Evolutionary conservation across 2,888 invertebrate genomes (phyloP), one percentile per base, ranked within the genome.

Genomic region (Sclerodermus sp.): DNA sequence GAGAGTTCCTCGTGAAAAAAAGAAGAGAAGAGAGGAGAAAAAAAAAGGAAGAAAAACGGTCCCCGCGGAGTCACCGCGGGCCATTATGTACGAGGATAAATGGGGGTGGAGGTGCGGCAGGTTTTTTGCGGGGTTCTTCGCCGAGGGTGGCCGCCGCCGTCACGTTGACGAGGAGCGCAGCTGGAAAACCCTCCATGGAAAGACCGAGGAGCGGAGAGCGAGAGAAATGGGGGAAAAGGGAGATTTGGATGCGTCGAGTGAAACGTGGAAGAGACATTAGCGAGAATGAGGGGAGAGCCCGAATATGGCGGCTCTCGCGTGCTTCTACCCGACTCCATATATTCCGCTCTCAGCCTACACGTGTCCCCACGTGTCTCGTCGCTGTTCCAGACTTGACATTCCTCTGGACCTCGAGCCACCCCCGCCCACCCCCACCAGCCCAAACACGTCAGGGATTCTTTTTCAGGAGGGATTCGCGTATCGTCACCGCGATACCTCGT

Each of bases 131-230:
- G 61, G 49, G 2, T 34, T 54, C 57, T 56, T 57, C 72, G 64
- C 62, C 67, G 68, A 71, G 74, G 74, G 74, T 74, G 74, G 74
- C 70, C 74, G 63, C 55, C 66, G 46, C 62, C 64, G 67, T 68
- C 71, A 60, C 71, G 63, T 69, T 76, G 77, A 77, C 75, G 74
- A 75, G 70, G 67, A 56, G 74, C 73, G 70, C 76, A 77, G 77
- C 77, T 76, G 76, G 70, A 70, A 73, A 74, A 74, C 66, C 62
- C 51, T 51, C 14, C 30, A 29, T 45, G 45, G 37, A 53, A 46
- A 42, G 36, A 13, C 34, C 46, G 45, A 18, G 12, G n/a, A n/a
- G 6, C 16, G 36, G 38, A 37, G 44, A 34, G 44, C 18, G 30
- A 42, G 37, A 38, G 37, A 43, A 39, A 49, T 23, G 40, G 45